These are phyloP conservation scores for Abscondita cerata DNA, from an alignment of 2,888 invertebrate species.

Conservation along the genomic window DNA sequence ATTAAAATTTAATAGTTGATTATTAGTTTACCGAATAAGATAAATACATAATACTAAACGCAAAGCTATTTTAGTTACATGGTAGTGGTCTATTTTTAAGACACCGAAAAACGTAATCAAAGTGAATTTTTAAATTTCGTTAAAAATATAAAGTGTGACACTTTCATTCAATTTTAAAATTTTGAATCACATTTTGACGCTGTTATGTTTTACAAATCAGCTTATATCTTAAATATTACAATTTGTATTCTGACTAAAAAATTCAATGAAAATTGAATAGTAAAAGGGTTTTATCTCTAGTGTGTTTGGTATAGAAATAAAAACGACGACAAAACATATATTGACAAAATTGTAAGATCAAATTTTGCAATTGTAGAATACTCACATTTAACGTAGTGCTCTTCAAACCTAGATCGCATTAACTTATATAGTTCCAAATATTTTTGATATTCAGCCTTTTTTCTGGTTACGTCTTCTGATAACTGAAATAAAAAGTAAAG, in stretches of 20 bases:
- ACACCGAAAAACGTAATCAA: conserved; percentile 23
- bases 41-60: not conserved
- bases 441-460: conserved; percentile 91
- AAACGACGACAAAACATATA: too few species aligned
- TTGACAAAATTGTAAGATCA: too few species aligned
- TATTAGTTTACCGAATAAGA: not conserved
- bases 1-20: too few species aligned
- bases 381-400: conserved; percentile 91
- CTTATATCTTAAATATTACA: too few species aligned
- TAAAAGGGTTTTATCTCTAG: too few species aligned
- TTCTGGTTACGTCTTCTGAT: conserved; percentile 86
- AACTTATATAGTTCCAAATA: conserved; percentile 87
- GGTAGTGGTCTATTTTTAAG: conserved; percentile 21
- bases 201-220: too few species aligned
- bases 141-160: not conserved
- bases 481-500: conserved; percentile 66
- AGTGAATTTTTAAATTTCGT: conserved; percentile 18
- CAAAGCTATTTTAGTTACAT: conserved; percentile 23
- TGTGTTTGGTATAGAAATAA: too few species aligned
- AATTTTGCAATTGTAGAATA: too few species aligned
- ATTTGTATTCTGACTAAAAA: too few species aligned
- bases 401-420: conserved; percentile 90
- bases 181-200: too few species aligned
- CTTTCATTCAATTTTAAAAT: too few species aligned
- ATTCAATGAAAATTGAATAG: too few species aligned